Percentiles rank a stretch among this genome's conserved stretches.
Conservation (phyloP, 2,888 invertebrate species). For the Brachycybe producta region DNA sequence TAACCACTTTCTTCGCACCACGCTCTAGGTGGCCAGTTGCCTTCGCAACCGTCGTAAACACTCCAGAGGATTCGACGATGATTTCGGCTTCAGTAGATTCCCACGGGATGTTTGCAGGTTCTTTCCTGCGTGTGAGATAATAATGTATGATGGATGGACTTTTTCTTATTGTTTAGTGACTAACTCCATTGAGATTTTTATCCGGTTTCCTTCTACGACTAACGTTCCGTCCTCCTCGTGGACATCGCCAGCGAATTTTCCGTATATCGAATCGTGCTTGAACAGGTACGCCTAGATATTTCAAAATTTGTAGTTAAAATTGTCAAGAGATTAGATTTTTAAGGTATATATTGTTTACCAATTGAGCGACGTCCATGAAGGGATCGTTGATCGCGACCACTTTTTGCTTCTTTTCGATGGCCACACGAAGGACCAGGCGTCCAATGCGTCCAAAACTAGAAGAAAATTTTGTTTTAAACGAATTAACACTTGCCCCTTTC, state of each 20-base stretch:
- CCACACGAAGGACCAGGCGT: slow-evolving; percentile 75
- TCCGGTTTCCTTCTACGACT: slow-evolving; percentile 71
- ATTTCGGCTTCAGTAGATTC: slow-evolving; percentile 82
- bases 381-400: slow-evolving; percentile 93
- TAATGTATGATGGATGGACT: slow-evolving; percentile 34
- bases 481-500: no score
- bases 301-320: no score
- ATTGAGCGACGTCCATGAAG: slow-evolving; percentile 78
- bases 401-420: slow-evolving; percentile 59
- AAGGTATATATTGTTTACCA: no score
- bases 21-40: slow-evolving; percentile 75
- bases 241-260: slow-evolving; percentile 81
- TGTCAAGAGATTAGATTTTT: no score
- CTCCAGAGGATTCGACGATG: slow-evolving; percentile 94
- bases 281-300: slow-evolving; percentile 87
- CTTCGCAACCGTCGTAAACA: slow-evolving; percentile 87
- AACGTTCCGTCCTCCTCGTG: slow-evolving; percentile 58
- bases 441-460: slow-evolving; percentile 81
- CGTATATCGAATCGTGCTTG: slow-evolving; percentile 95
- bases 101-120: slow-evolving; percentile 75
- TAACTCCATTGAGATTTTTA: slow-evolving; percentile 25
- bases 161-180: neutral
- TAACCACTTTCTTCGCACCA: slow-evolving; percentile 91
- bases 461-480: no score
- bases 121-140: slow-evolving; percentile 67